A percentile compares a stretch with the other conserved stretches of the same genome.
phyloP scores from a whole-genome alignment of 1,140 invertebrate species.

The Trinorchestia longiramus region DNA sequence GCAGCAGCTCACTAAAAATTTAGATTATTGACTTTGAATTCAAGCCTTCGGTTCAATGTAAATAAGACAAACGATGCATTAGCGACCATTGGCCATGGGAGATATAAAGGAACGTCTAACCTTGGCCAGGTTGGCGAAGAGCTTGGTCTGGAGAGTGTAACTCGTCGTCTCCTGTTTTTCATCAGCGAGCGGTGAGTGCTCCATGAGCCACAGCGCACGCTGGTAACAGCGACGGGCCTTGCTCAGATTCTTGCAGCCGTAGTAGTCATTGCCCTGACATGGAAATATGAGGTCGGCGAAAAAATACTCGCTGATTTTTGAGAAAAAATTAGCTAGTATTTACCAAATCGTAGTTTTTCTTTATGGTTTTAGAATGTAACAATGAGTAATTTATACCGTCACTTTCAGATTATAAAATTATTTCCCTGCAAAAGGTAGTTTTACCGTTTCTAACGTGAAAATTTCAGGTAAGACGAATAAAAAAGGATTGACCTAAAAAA shows the following conservation, averaged over 20 bases:
- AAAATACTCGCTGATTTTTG: no score
- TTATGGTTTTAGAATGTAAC: no score
- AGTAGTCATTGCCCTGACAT: neutral
- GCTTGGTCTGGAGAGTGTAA: slow-evolving; percentile 22
- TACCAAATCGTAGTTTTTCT: no score
- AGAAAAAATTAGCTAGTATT: no score
- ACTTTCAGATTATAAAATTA: no score
- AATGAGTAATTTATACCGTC: no score
- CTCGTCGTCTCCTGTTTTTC: neutral
- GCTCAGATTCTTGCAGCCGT: neutral
- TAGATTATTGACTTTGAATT: neutral
- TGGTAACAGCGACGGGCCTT: slow-evolving; percentile 3
- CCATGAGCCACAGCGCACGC: neutral
- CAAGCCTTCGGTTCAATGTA: neutral
- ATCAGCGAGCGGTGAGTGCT: slow-evolving; percentile 14
- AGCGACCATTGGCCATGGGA: neutral
- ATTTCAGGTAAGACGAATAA: no score
- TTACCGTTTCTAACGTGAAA: no score
- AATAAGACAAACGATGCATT: neutral
- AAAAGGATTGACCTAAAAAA: no score
- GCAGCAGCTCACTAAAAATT: neutral
- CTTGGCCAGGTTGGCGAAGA: slow-evolving; percentile 24
- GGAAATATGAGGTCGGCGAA: neutral
- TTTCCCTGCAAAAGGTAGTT: no score
- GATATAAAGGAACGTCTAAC: neutral